Base-by-base conservation (phyloP, 1,140 invertebrate genomes). In the Cylas formicarius region DNA sequence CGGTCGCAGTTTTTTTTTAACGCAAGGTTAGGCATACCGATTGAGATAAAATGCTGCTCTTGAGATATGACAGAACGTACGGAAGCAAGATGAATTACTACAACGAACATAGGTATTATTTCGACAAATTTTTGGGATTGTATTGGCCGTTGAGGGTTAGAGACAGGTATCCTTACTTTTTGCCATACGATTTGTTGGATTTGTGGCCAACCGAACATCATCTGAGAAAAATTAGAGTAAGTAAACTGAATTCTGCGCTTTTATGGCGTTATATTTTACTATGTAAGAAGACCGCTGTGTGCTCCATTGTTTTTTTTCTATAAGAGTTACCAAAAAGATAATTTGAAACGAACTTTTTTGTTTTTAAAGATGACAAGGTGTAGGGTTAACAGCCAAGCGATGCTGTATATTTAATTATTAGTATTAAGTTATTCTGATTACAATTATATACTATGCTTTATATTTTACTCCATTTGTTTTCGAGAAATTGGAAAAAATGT, bases 201-300 rank as follows among this genome's bases (percentile, higher is more conserved):
- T 43, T 50, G 35, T 53, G 47, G 52, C 52, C 52, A 19, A 53
- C 52, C 16, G 52, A 53, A 37, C 47, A 53, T 38, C 52, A 53
- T 22, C 22, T 53, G 8, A 50, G 52, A 26, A 42, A 53, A 47
- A 47, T 53, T 20, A 40, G 52, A 38, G 52, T 53, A 41, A 53
- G 52, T 40, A 34, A 35, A 11, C 24, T 10, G 13, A 4, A 41
- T 20, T 11, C 10, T 11, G 9, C 6, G 8, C 20, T 16, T 1
- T 6, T 28, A 17, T 11, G 8, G 8, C 20, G n/a, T 31, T 32
- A 4, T 11, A 10, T 34, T 17, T 19, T 3, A 35, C 36, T n/a
- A 28, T 27, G 6, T 18, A 7, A n/a, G 17, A 8, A n/a, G 17
- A 11, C 11, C 6, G n/a, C 32, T 11, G 4, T 34, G 32, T 18